A percentile compares a stretch with the other conserved stretches of the same genome.
Conservation (phyloP, 1,140 invertebrate genomes). For the Sinella curviseta region DNA sequence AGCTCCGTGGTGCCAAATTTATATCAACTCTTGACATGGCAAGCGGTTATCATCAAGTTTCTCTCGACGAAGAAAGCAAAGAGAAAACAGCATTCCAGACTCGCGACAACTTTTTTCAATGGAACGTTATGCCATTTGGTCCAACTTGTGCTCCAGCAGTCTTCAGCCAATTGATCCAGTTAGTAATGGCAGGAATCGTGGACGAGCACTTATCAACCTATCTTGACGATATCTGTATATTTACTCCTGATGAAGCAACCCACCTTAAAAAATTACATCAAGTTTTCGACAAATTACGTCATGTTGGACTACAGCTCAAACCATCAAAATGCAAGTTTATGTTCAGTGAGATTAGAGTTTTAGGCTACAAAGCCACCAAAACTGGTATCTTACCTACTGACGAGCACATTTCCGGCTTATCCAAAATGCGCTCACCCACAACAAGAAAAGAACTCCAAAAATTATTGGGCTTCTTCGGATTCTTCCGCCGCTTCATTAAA, state of each 20-base stretch:
- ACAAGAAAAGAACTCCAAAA: constrained; percentile 15
- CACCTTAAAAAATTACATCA: not conserved
- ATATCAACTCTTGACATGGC: constrained; percentile 58
- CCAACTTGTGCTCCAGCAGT: not conserved
- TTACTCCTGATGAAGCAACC: not conserved
- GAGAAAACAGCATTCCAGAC: constrained; percentile 58
- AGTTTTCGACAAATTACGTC: not conserved
- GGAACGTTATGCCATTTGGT: constrained; percentile 9
- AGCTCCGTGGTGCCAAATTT: constrained; percentile 54
- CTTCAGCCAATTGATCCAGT: not conserved
- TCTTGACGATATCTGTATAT: not conserved
- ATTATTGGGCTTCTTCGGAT: not conserved
- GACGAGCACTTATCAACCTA: not conserved
- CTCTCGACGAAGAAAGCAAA: constrained; percentile 52
- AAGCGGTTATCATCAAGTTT: constrained; percentile 59
- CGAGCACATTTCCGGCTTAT: not conserved
- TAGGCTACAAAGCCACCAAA: not conserved
- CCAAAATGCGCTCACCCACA: not conserved
- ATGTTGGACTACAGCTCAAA: not conserved
- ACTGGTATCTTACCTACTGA: not conserved
- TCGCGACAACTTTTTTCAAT: not conserved
- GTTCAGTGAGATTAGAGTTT: not conserved
- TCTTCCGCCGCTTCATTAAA: constrained; percentile 6
- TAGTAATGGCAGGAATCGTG: not conserved
- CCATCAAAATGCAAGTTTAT: constrained; percentile 11